Percentiles rank a stretch among this genome's conserved stretches.
These are phyloP conservation scores for Ganaspis sp. DNA, from an alignment of 1,140 invertebrate genomes.

Conservation along the genomic window DNA sequence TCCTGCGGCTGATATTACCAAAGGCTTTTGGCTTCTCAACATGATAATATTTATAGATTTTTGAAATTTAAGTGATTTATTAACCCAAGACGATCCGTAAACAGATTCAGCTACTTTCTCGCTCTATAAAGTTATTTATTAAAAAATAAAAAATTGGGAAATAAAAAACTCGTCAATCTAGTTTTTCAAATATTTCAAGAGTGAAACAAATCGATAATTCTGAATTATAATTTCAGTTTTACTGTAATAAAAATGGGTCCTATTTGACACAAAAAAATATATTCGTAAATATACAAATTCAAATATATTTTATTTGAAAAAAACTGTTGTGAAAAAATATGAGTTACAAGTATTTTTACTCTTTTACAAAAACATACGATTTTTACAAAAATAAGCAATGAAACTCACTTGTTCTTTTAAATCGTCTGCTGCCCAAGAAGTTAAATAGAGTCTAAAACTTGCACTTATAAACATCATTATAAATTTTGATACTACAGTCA, in stretches of 20 bases:
- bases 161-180: no score
- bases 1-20: conserved; percentile 50
- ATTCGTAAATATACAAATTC: conserved; percentile 22
- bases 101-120: conserved; percentile 38
- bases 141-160: no score
- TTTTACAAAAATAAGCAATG: background rate
- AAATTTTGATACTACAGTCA: conserved; percentile 47
- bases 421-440: conserved; percentile 53
- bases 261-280: no score
- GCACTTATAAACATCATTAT: conserved; percentile 47
- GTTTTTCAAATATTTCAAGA: no score
- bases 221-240: no score
- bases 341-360: no score
- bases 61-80: conserved; percentile 34
- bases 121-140: conserved; percentile 29
- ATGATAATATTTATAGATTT: conserved; percentile 51
- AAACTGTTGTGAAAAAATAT: no score
- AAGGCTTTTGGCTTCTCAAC: conserved; percentile 54
- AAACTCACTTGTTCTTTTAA: conserved; percentile 48
- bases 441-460: conserved; percentile 50
- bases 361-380: no score
- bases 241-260: no score
- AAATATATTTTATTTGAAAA: no score
- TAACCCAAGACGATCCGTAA: conserved; percentile 46
- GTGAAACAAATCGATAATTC: no score